Conservation (phyloP, 2,888 invertebrate species). For the Lucinisca nassula region DNA sequence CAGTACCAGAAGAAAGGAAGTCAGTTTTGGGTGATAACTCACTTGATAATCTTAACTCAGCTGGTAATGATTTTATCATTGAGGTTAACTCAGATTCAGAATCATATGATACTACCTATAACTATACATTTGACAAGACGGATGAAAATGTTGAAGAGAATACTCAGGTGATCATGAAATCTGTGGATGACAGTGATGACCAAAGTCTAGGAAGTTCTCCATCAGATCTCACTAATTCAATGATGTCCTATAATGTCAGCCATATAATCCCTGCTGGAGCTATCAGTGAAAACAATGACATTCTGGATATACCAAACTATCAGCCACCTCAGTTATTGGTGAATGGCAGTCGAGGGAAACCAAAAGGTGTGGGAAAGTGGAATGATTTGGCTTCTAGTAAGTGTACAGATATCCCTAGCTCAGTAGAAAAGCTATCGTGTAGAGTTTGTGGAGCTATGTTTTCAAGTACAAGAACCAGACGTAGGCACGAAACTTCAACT, state of each 20-base stretch:
- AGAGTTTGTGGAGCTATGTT: constrained; percentile 9
- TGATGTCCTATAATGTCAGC: constrained; percentile 12
- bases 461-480: constrained; percentile 10
- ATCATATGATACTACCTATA: background rate
- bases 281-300: background rate
- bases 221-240: constrained; percentile 15
- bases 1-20: background rate
- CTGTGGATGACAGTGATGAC: constrained; percentile 4
- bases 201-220: constrained; percentile 3
- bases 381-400: background rate
- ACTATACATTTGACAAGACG: background rate
- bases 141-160: background rate
- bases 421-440: background rate
- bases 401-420: background rate
- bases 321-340: background rate
- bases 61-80: background rate
- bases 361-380: background rate
- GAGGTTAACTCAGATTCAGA: constrained; percentile 4
- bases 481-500: background rate
- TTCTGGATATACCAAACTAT: background rate
- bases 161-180: background rate
- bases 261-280: background rate
- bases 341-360: no score
- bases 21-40: background rate
- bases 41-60: background rate